Evolutionary conservation across 2,113 vertebrate genomes (phyloP).

Genomic region (pig (Sus scrofa)): DNA sequence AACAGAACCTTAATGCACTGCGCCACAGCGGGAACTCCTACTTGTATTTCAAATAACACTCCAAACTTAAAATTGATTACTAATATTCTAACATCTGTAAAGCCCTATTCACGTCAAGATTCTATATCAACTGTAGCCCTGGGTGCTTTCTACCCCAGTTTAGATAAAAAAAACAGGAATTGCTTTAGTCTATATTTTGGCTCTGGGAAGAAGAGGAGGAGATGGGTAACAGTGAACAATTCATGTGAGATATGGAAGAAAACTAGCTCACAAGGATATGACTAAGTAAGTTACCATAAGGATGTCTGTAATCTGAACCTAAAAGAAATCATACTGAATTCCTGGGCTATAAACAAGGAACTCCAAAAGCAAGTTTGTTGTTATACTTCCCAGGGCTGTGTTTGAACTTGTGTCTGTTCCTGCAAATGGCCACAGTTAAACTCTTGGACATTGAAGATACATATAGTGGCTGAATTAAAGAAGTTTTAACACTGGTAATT

Average conservation of each 20-base stretch:
- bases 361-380: background rate
- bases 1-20: too few relatives aligned
- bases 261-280: background rate
- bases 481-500: background rate
- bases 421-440: conserved; percentile 2
- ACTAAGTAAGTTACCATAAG: conserved; percentile 34
- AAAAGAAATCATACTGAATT: background rate
- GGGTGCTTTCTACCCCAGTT: background rate
- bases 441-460: background rate
- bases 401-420: background rate
- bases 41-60: background rate
- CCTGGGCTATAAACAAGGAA: background rate
- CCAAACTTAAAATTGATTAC: background rate
- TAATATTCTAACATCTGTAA: background rate
- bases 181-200: background rate
- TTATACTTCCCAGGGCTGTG: background rate
- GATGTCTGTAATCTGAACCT: background rate
- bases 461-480: background rate
- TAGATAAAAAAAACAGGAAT: background rate
- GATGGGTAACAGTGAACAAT: background rate
- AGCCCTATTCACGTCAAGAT: background rate
- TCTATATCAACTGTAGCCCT: background rate
- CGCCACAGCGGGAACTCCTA: too few relatives aligned
- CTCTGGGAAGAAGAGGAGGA: background rate
- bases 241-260: background rate